Evolutionary conservation across 2,113 vertebrate species (phyloP).

Genomic region (Grammomys surdaster): DNA sequence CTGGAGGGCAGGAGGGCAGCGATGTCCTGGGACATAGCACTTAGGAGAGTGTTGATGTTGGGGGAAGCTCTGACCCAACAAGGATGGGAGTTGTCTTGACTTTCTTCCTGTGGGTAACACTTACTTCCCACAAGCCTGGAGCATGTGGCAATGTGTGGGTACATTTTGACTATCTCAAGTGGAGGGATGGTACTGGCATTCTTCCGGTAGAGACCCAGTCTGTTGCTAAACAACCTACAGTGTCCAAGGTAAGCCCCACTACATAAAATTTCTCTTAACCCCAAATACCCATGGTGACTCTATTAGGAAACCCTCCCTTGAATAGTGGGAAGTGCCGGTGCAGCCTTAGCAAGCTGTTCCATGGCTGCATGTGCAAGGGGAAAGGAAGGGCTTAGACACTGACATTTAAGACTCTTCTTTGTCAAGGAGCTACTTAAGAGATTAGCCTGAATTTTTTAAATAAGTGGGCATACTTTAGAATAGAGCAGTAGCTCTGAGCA

Average conservation of each 20-base stretch:
- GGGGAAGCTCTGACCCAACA: too few relatives aligned
- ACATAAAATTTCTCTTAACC: not conserved
- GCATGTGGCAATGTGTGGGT: not conserved
- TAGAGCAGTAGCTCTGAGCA: slow-evolving; percentile 34
- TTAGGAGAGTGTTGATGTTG: not conserved
- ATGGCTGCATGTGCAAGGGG: slow-evolving; percentile 1
- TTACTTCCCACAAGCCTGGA: not conserved
- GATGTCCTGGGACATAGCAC: not conserved
- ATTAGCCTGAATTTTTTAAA: slow-evolving; percentile 47
- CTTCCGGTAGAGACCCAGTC: not conserved
- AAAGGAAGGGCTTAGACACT: not conserved
- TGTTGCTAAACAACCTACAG: not conserved
- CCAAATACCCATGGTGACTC: accelerated
- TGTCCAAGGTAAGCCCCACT: accelerated
- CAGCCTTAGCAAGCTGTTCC: not conserved
- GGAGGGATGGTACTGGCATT: not conserved
- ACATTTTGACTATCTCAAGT: not conserved
- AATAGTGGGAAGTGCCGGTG: not conserved
- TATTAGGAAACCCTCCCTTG: not conserved
- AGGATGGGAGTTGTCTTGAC: not conserved
- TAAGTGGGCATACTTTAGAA: slow-evolving; percentile 4
- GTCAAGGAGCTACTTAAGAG: slow-evolving; percentile 14
- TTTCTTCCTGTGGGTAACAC: not conserved
- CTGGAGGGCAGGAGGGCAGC: not conserved
- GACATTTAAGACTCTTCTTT: not conserved